A percentile compares a stretch with the other conserved stretches of the same genome.
Evolutionary conservation across 2,888 invertebrate species (phyloP).

Genomic region (Perithous albicinctus): DNA sequence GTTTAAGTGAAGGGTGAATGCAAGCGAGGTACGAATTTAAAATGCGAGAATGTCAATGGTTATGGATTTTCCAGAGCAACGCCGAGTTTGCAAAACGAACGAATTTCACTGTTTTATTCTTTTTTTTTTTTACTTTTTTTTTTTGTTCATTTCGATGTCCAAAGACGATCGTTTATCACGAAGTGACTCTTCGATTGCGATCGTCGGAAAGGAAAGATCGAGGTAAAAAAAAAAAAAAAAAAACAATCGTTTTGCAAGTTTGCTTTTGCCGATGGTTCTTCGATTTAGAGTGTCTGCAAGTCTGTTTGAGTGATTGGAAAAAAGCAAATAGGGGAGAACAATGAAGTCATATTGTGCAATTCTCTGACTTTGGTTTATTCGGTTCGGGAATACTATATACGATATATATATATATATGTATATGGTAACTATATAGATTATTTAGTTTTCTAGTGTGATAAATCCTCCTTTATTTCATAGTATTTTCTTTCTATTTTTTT

Average conservation of each 20-base stretch:
- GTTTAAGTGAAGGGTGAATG: conserved; percentile 22
- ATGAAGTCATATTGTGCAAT: conserved; percentile 60
- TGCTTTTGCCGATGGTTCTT: not conserved
- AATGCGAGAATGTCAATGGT: conserved; percentile 12
- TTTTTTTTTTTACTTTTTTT: conserved; percentile 22
- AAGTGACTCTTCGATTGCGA: conserved; percentile 5
- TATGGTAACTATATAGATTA: conserved; percentile 45
- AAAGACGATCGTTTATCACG: conserved; percentile 1
- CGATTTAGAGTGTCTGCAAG: not conserved
- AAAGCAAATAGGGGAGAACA: conserved; percentile 8
- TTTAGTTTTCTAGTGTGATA: conserved; percentile 51
- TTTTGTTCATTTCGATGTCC: not conserved
- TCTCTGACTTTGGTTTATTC: conserved; percentile 54
- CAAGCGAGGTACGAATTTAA: conserved; percentile 13
- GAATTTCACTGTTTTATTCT: conserved; percentile 11
- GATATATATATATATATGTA: conserved; percentile 47
- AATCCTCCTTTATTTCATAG: conserved; percentile 4
- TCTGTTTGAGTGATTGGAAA: conserved; percentile 4
- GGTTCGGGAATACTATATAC: conserved; percentile 34
- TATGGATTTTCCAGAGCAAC: not conserved
- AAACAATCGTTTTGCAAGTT: conserved; percentile 1
- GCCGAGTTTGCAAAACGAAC: conserved; percentile 10
- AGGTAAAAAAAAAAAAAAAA: conserved; percentile 1
- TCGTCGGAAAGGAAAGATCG: not conserved
- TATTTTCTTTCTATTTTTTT: conserved; percentile 21